Percentiles rank a stretch among this genome's conserved stretches.
These are phyloP conservation scores for Cebidichthys violaceus DNA, from an alignment of 2,113 vertebrate genomes.

Conservation along the genomic window DNA sequence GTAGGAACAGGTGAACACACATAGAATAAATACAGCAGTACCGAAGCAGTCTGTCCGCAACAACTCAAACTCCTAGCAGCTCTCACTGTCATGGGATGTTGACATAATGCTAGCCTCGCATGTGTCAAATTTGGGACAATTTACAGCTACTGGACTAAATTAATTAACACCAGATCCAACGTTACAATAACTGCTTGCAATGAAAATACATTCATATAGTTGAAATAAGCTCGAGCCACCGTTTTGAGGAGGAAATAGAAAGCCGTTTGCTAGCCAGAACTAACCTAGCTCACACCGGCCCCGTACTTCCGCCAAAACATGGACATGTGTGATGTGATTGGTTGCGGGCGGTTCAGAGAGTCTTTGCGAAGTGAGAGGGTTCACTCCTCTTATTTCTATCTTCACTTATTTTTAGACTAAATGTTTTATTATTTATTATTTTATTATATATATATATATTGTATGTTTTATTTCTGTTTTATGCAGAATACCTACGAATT, in stretches of 20 bases:
- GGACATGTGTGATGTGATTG: conserved; percentile 37
- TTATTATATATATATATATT: too few species aligned
- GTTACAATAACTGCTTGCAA: accelerated
- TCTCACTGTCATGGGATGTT: not conserved
- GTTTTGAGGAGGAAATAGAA: accelerated
- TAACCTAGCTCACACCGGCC: not conserved
- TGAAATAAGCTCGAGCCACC: accelerated
- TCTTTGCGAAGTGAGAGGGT: not conserved
- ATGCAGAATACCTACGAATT: not conserved
- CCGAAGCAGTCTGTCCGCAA: not conserved
- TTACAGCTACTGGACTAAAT: not conserved
- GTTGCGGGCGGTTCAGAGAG: conserved; percentile 24
- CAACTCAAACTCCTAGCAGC: conserved; percentile 14
- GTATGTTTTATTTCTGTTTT: not conserved
- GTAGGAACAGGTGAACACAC: not conserved
- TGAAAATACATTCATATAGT: not conserved
- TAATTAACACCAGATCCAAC: not conserved
- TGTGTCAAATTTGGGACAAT: not conserved
- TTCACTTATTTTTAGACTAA: not conserved
- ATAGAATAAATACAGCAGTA: not conserved
- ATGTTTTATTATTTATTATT: too few species aligned
- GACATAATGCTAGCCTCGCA: conserved; percentile 32
- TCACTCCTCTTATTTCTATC: not conserved
- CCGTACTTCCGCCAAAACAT: conserved; percentile 53
- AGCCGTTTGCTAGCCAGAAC: not conserved